Evolutionary conservation across 2,113 vertebrate genomes (phyloP).

Genomic region (Pavo muticus): DNA sequence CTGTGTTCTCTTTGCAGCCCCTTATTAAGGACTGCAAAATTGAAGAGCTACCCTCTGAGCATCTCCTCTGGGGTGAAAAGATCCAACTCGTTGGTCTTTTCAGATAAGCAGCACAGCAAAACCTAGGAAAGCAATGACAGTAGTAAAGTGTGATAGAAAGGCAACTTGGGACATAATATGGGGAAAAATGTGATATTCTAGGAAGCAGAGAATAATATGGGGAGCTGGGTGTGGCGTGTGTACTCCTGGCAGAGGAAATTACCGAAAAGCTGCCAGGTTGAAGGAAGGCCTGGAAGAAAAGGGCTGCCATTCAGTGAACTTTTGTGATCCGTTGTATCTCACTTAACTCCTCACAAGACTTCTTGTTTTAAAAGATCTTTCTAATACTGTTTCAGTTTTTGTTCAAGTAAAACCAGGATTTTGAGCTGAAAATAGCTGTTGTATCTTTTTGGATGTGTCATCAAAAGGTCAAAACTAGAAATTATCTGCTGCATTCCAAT

Average conservation of each 20-base stretch:
- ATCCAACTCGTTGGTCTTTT: background rate
- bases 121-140: background rate
- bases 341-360: background rate
- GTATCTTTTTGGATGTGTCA: background rate
- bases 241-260: background rate
- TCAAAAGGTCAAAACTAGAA: background rate
- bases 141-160: background rate
- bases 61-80: background rate
- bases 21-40: background rate
- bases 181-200: fast-evolving
- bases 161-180: background rate
- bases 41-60: background rate
- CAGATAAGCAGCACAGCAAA: background rate
- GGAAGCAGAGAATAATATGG: background rate
- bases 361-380: background rate
- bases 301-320: background rate
- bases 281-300: background rate
- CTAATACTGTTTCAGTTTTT: background rate
- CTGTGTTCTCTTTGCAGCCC: background rate
- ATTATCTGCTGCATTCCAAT: background rate
- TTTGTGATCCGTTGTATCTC: background rate
- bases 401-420: background rate
- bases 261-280: background rate
- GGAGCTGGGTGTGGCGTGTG: background rate
- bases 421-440: background rate